Percentiles rank a stretch among this genome's conserved stretches.
These are phyloP conservation scores for Pocillopora meandrina DNA, from an alignment of 92 coral and sea anemone genomes.

Conservation along the genomic window DNA sequence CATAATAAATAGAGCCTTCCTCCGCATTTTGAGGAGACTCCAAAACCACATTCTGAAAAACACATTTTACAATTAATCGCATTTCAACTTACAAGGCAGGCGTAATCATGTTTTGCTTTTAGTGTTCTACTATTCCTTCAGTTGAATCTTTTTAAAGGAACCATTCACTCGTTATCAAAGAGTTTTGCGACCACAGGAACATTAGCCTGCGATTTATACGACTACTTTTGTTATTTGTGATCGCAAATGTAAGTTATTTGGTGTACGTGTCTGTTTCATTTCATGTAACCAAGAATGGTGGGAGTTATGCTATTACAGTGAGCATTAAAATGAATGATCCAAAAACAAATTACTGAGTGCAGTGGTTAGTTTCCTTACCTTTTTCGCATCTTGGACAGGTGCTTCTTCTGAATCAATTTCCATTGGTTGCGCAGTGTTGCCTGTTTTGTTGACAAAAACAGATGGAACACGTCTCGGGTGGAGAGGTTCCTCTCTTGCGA, in stretches of 20 bases:
- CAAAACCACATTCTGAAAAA: constrained; percentile 72
- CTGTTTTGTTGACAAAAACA: constrained; percentile 54
- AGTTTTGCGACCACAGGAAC: too few relatives aligned
- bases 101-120: too few relatives aligned
- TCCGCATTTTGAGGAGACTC: constrained; percentile 84
- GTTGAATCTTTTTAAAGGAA: too few relatives aligned
- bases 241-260: background rate
- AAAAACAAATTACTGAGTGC: too few relatives aligned
- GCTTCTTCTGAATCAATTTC: constrained; percentile 65
- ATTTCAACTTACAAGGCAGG: background rate
- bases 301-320: too few relatives aligned
- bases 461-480: constrained; percentile 77
- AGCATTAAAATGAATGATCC: too few relatives aligned
- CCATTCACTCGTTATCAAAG: too few relatives aligned
- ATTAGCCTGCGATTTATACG: too few relatives aligned
- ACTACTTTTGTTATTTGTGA: background rate
- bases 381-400: constrained; percentile 49
- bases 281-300: too few relatives aligned
- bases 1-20: constrained; percentile 81
- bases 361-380: constrained; percentile 23
- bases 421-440: constrained; percentile 46
- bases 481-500: constrained; percentile 70
- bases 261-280: background rate
- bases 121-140: too few relatives aligned
- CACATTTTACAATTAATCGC: background rate